phyloP scores from a whole-genome alignment of 1,140 invertebrate species.

The Drosophila ironensis region DNA sequence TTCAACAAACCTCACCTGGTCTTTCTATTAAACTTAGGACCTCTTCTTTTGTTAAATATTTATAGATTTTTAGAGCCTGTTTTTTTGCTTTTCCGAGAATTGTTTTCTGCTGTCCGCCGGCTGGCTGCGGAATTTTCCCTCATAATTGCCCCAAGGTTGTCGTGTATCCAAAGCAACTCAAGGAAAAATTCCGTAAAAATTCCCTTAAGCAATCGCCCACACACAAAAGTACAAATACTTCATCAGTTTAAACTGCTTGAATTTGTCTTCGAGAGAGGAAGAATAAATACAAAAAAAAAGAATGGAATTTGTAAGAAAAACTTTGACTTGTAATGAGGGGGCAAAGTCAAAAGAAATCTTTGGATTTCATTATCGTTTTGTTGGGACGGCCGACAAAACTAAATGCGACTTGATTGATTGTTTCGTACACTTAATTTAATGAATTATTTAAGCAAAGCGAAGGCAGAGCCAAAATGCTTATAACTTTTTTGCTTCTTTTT shows the following conservation, averaged over 20 bases:
- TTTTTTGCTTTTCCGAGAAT: background rate
- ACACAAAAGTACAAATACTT: slow-evolving; percentile 2
- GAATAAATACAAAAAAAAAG: too few species aligned
- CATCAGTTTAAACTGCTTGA: slow-evolving; percentile 7
- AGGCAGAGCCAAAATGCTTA: slow-evolving; percentile 54
- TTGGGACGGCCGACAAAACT: slow-evolving; percentile 40
- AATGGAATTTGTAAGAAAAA: slow-evolving; percentile 10
- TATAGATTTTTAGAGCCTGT: too few species aligned
- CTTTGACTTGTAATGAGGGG: background rate
- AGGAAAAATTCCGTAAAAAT: slow-evolving; percentile 10
- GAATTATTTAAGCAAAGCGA: slow-evolving; percentile 73
- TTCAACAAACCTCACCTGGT: too few species aligned
- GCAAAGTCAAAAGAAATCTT: slow-evolving; percentile 51
- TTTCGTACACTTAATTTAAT: slow-evolving; percentile 75
- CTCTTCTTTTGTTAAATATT: too few species aligned
- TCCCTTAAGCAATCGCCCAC: background rate
- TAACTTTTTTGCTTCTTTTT: slow-evolving; percentile 50
- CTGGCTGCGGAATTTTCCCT: slow-evolving; percentile 20
- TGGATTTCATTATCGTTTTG: slow-evolving; percentile 62
- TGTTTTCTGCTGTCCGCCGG: background rate
- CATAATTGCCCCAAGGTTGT: slow-evolving; percentile 37
- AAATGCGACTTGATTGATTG: slow-evolving; percentile 74
- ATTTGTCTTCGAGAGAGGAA: background rate
- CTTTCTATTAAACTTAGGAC: too few species aligned
- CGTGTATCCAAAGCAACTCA: slow-evolving; percentile 1